Evolutionary conservation across 1,140 invertebrate genomes (phyloP), one percentile per base, ranked within the genome.

Genomic region (Papilio machaon): DNA sequence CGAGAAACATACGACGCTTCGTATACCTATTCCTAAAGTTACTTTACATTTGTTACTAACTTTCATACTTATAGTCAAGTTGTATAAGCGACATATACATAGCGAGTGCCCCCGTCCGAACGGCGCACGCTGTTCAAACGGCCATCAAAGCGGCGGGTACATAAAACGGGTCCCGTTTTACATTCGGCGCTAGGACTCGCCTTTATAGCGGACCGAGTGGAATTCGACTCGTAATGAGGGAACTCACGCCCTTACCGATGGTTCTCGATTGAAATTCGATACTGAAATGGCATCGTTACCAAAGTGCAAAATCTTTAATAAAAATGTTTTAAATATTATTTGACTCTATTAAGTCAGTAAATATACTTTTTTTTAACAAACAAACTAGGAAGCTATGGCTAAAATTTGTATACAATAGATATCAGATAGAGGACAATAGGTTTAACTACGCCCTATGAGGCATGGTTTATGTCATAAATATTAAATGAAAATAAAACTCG

Each of bases 161-260:
- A 88, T 90, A 90, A 91, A 91, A 89, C 88, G 89, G 86, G 87
- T 87, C 83, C 87, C 90, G 87, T 89, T 92, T 92, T 87, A 90
- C 91, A 92, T 91, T 91, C 90, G 85, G 90, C 88, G 87, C 86
- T 85, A 85, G 86, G 84, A 89, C 82, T 86, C 84, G 82, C 85
- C 87, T 91, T 91, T 91, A 89, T 90, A 83, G 87, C 87, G 85
- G 86, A 84, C 86, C 86, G 85, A 83, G 85, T 88, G 89, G 87
- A 89, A 91, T 91, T 89, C 87, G 83, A 83, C 80, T 79, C 84
- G 86, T 91, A 92, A 92, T 91, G 91, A 92, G 89, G 85, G 89
- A 90, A 89, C 87, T 82, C 77, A 77, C 80, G 74, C 76, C 78
- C 60, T 76, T 87, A 90, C 85, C 77, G 80, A 4, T 10, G 60